Percentiles rank a stretch among this genome's conserved stretches.
Evolutionary conservation across 1,140 invertebrate species (phyloP).

Genomic region (Trachymyrmex septentrionalis): DNA sequence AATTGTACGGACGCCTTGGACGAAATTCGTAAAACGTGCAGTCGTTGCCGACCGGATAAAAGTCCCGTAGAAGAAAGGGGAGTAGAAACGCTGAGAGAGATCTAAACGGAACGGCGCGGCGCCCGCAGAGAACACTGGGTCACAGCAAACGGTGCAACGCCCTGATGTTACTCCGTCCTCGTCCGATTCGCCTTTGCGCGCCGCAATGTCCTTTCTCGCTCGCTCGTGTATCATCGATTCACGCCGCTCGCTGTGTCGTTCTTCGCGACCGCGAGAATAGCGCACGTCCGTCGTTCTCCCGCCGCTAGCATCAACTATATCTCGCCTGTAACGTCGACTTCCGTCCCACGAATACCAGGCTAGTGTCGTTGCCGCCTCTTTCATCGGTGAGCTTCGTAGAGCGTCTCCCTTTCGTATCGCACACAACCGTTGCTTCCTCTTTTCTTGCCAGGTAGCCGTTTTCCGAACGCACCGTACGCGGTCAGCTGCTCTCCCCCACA

Average conservation of each 20-base stretch:
- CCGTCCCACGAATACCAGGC: slow-evolving; percentile 35
- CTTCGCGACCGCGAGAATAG: slow-evolving; percentile 8
- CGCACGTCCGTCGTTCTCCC: slow-evolving; percentile 24
- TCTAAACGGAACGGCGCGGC: slow-evolving; percentile 12
- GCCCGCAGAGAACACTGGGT: slow-evolving; percentile 77
- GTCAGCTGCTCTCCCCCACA: slow-evolving; percentile 58
- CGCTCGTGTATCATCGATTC: slow-evolving; percentile 61
- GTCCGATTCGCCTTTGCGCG: slow-evolving; percentile 34
- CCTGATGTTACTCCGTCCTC: slow-evolving; percentile 75
- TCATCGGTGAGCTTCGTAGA: neutral
- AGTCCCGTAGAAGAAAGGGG: slow-evolving; percentile 16
- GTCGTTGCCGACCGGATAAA: neutral
- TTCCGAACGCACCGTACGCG: slow-evolving; percentile 38
- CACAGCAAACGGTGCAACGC: slow-evolving; percentile 81
- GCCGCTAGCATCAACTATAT: slow-evolving; percentile 20
- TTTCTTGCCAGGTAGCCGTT: slow-evolving; percentile 23
- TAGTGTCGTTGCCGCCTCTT: slow-evolving; percentile 17
- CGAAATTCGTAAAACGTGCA: slow-evolving; percentile 19
- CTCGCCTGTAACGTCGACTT: slow-evolving; percentile 45
- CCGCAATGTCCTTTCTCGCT: slow-evolving; percentile 25
- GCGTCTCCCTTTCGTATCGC: slow-evolving; percentile 17
- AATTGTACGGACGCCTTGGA: neutral
- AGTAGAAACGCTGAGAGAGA: neutral
- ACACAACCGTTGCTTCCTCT: neutral
- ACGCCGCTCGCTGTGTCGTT: slow-evolving; percentile 46